These are phyloP conservation scores for Amphipoea lucens DNA, from an alignment of 2,888 invertebrate genomes.

Conservation along the genomic window DNA sequence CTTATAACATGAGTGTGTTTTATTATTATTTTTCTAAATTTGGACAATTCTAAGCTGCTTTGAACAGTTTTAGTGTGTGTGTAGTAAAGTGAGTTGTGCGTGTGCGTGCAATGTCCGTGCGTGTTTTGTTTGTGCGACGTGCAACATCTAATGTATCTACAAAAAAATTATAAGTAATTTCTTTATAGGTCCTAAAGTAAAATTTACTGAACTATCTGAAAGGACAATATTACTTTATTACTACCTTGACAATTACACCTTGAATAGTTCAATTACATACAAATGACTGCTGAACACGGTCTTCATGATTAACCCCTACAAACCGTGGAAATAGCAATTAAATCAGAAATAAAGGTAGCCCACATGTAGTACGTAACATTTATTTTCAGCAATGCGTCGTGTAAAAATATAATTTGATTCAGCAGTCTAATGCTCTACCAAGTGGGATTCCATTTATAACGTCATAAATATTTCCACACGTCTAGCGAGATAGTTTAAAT, in stretches of 20 bases:
- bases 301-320: background rate
- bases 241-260: background rate
- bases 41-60: constrained; percentile 26
- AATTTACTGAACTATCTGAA: constrained; percentile 3
- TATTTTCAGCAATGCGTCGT: constrained; percentile 44
- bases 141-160: constrained; percentile 48
- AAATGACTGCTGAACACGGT: background rate
- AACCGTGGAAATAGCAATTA: constrained; percentile 13
- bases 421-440: constrained; percentile 44
- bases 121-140: constrained; percentile 49
- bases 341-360: constrained; percentile 32
- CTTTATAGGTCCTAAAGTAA: constrained; percentile 10
- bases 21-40: constrained; percentile 17
- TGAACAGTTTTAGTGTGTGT: constrained; percentile 53
- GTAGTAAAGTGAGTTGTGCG: constrained; percentile 42
- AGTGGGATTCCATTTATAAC: constrained; percentile 54
- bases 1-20: constrained; percentile 18
- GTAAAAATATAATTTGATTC: constrained; percentile 60
- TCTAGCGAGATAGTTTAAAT: constrained; percentile 30
- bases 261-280: background rate
- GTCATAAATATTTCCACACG: constrained; percentile 52
- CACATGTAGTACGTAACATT: constrained; percentile 14
- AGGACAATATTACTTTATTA: background rate
- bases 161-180: constrained; percentile 13
- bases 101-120: constrained; percentile 61